Evolutionary conservation across 2,888 invertebrate species (phyloP).

Genomic region (Stenodera caucasica): DNA sequence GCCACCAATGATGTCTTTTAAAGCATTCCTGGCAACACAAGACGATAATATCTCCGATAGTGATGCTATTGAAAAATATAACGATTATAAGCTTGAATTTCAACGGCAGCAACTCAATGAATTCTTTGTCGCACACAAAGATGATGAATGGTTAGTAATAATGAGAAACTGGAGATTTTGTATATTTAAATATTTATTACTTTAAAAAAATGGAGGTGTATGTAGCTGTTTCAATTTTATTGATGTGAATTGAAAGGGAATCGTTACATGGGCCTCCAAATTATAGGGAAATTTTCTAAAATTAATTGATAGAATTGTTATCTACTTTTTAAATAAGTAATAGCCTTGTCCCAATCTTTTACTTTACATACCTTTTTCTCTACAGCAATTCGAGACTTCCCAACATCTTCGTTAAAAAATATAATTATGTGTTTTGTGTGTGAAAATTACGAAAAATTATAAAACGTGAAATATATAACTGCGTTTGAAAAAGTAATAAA

Average conservation of each 20-base stretch:
- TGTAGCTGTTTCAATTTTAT: conserved; percentile 14
- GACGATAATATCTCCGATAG: conserved; percentile 98
- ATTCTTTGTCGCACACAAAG: conserved; percentile 98
- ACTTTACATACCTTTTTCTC: conserved; percentile 53
- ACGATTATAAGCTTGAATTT: conserved; percentile 98
- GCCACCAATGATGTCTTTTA: conserved; percentile 95
- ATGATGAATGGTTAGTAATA: conserved; percentile 95
- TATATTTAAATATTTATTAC: conserved; percentile 17
- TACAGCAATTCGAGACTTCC: conserved; percentile 54
- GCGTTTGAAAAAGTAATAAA: conserved; percentile 33
- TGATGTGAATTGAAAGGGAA: not conserved
- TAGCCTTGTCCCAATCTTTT: conserved; percentile 31
- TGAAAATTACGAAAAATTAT: conserved; percentile 45
- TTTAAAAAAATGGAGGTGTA: conserved; percentile 18
- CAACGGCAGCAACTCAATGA: conserved; percentile 95
- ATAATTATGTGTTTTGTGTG: conserved; percentile 54
- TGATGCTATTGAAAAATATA: conserved; percentile 94
- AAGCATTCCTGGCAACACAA: conserved; percentile 93
- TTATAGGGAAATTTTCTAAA: conserved; percentile 2
- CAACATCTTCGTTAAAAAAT: conserved; percentile 50
- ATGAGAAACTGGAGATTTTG: not conserved
- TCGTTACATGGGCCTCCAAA: conserved; percentile 23
- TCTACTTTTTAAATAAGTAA: conserved; percentile 6
- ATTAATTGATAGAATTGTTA: conserved; percentile 16
- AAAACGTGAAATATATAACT: too few species aligned